Conservation (phyloP, 1,140 invertebrate species). For the Bombus fervidus region DNA sequence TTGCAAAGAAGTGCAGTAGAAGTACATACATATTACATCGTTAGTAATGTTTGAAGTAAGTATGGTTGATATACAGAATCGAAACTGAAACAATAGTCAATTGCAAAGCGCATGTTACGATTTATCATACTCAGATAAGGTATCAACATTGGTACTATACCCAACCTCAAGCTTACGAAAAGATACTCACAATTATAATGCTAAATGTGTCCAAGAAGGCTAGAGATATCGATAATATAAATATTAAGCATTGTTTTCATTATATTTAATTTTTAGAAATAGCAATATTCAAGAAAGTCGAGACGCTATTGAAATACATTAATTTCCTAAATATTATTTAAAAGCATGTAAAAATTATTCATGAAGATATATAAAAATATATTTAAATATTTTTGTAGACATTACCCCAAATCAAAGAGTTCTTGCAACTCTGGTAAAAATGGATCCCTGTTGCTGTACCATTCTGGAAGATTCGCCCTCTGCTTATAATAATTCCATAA, state of each 20-base stretch:
- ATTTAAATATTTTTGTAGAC: neutral
- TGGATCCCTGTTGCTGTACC: conserved; percentile 86
- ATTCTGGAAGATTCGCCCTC: conserved; percentile 82
- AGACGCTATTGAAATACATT: no score
- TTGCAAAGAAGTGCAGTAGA: neutral
- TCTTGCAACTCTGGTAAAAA: conserved; percentile 83
- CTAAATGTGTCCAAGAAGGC: neutral
- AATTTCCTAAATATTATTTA: neutral
- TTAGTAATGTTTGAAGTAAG: neutral
- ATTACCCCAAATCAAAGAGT: conserved; percentile 83
- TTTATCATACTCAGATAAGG: conserved; percentile 8
- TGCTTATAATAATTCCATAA: conserved; percentile 84
- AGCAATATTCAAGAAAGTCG: neutral
- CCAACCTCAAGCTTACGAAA: neutral
- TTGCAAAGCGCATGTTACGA: neutral
- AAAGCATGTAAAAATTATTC: neutral
- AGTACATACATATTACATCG: neutral
- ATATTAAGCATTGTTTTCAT: neutral
- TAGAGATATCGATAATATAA: neutral
- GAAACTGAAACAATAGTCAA: neutral
- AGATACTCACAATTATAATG: neutral
- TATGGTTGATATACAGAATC: neutral
- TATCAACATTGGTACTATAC: neutral
- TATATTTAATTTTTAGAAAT: neutral
- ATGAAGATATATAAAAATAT: neutral